Evolutionary conservation across 2,113 vertebrate species (phyloP).

Genomic region (Ictalurus punctatus): DNA sequence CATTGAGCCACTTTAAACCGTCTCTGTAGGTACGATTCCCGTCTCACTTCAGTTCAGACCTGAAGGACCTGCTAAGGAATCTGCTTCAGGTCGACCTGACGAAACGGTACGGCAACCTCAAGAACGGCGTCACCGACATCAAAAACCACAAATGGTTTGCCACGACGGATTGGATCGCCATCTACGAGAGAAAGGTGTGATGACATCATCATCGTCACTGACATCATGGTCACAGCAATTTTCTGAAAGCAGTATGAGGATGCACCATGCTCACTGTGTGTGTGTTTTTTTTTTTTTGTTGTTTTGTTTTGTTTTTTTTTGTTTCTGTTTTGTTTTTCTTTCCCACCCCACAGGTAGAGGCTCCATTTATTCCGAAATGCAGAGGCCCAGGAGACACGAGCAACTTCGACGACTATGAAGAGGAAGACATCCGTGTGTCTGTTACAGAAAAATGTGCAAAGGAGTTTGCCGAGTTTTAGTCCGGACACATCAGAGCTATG

Average conservation of each 20-base stretch:
- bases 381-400: slow-evolving; percentile 98
- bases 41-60: slow-evolving; percentile 97
- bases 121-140: slow-evolving; percentile 98
- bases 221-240: background rate
- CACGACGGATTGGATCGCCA: slow-evolving; percentile 98
- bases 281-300: background rate
- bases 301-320: background rate
- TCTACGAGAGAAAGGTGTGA: slow-evolving; percentile 95
- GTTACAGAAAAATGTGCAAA: slow-evolving; percentile 97
- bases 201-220: background rate
- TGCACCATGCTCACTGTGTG: background rate
- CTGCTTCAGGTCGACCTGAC: slow-evolving; percentile 98
- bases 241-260: background rate
- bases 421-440: slow-evolving; percentile 97
- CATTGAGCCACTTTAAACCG: background rate
- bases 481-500: slow-evolving; percentile 82
- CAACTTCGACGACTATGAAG: slow-evolving; percentile 99
- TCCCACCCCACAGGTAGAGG: slow-evolving; percentile 84
- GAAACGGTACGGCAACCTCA: slow-evolving; percentile 97
- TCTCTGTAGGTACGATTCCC: slow-evolving; percentile 89
- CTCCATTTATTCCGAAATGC: slow-evolving; percentile 99
- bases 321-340: background rate
- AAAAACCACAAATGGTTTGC: slow-evolving; percentile 99
- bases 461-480: slow-evolving; percentile 98
- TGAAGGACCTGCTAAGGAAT: slow-evolving; percentile 97